Evolutionary conservation across 2,797 vertebrate genomes (phyloP), one percentile per base, ranked within the genome.

Genomic region (Sebastiscus tertius): DNA sequence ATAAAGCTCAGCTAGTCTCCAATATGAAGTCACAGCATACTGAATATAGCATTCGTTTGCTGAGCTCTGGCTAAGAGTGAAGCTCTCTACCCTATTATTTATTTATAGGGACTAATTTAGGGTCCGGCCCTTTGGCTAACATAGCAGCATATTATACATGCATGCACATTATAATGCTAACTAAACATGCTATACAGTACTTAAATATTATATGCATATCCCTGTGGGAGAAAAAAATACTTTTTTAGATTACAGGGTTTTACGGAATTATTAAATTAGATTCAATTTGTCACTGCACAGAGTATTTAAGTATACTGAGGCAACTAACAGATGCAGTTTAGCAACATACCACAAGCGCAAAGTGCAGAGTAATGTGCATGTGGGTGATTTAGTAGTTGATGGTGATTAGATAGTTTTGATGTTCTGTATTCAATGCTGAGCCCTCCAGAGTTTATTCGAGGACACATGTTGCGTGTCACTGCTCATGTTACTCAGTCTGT

Each of bases 21-120:
- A 56, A 4, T 62, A 64, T 68, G 12, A 75, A 14, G 66, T 39
- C 20, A 36, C 22, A 52, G 39, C 33, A 60, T n/a, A 10, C 39
- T 59, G 27, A 12, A 62, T 13, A 16, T 55, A 79, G 31, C 62
- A 52, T 58, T 42, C 29, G 60, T 61, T 54, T 60, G 2, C 54
- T 10, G 62, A 60, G 39, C n/a, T 75, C 29, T 10, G 36, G 62
- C 62, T 42, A 13, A 58, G 31, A 26, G 2, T 59, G 49, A 81
- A 74, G 29, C 33, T 63, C 55, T 67, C 8, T 61, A 59, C 52
- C n/a, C n/a, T 63, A 16, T 88, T 8, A 80, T 75, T 87, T 73
- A 84, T 87, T 85, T 58, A 85, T 36, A 55, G 11, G 42, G 29
- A 67, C 72, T 82, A 49, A 82, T 80, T 81, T 34, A 49, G 3